Conservation (phyloP, 2,113 vertebrate species). For the Cyrtonyx montezumae region DNA sequence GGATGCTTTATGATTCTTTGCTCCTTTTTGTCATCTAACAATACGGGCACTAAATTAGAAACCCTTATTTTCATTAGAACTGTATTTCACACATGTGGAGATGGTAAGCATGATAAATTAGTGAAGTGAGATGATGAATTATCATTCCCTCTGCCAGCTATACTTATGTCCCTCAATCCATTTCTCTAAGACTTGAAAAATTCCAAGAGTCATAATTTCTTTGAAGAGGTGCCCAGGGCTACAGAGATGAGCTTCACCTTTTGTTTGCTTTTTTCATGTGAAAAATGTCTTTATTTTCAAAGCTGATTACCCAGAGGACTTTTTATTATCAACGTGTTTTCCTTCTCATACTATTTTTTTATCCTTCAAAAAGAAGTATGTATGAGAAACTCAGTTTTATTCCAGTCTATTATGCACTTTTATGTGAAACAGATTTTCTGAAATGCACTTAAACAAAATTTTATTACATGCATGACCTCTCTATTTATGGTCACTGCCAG, state of each 20-base stretch:
- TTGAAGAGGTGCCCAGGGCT: neutral
- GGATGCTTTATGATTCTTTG: neutral
- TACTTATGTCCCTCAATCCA: neutral
- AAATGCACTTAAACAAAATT: neutral
- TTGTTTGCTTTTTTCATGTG: neutral
- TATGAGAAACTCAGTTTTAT: neutral
- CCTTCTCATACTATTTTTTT: neutral
- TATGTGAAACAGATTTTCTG: neutral
- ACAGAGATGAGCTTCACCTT: slow-evolving; percentile 7
- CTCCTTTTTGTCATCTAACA: neutral
- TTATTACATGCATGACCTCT: neutral
- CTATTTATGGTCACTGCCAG: neutral
- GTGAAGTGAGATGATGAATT: neutral
- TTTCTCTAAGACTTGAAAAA: neutral
- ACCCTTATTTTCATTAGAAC: neutral
- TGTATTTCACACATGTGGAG: neutral
- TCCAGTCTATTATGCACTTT: neutral
- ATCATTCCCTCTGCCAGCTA: neutral
- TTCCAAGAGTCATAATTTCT: neutral
- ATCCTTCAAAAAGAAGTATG: neutral
- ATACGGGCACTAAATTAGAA: neutral
- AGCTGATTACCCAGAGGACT: neutral
- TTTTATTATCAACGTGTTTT: slow-evolving; percentile 11
- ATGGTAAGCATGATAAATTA: neutral
- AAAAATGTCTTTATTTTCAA: slow-evolving; percentile 3